Evolutionary conservation across 2,113 vertebrate genomes (phyloP).

Genomic region (Notothenia rossii): DNA sequence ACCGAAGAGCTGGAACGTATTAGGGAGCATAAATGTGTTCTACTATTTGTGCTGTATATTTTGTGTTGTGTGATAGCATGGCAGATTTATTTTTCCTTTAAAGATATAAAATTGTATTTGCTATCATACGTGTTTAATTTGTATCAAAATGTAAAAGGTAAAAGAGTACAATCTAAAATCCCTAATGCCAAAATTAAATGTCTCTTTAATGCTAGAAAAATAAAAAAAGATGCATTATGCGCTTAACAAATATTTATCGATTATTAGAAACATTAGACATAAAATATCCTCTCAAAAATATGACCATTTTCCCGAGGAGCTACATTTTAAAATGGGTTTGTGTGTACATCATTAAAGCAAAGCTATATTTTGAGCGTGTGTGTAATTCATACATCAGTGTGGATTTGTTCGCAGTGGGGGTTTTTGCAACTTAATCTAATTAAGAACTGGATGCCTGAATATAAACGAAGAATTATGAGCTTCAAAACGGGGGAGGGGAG

Average conservation of each 20-base stretch:
- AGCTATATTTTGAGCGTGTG: neutral
- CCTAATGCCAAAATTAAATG: neutral
- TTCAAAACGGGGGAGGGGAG: constrained; percentile 59
- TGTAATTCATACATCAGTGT: constrained; percentile 24
- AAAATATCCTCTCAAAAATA: neutral
- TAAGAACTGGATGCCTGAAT: constrained; percentile 68
- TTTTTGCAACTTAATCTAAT: constrained; percentile 75
- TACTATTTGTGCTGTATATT: neutral
- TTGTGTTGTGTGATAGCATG: constrained; percentile 4
- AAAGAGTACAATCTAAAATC: neutral
- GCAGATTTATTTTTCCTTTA: neutral
- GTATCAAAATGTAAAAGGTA: neutral
- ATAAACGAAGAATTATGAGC: constrained; percentile 74
- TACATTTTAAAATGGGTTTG: constrained; percentile 15
- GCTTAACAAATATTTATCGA: neutral
- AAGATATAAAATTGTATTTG: neutral
- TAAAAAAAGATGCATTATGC: no score
- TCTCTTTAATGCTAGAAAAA: neutral
- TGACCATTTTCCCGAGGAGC: neutral
- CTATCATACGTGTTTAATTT: neutral
- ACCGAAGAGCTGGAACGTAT: neutral
- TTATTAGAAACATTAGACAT: constrained; percentile 14
- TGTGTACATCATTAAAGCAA: constrained; percentile 13
- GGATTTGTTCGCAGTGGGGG: constrained; percentile 38
- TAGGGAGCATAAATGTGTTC: neutral